Evolutionary conservation across 2,113 vertebrate species (phyloP).

Genomic region (Lagenorhynchus albirostris): DNA sequence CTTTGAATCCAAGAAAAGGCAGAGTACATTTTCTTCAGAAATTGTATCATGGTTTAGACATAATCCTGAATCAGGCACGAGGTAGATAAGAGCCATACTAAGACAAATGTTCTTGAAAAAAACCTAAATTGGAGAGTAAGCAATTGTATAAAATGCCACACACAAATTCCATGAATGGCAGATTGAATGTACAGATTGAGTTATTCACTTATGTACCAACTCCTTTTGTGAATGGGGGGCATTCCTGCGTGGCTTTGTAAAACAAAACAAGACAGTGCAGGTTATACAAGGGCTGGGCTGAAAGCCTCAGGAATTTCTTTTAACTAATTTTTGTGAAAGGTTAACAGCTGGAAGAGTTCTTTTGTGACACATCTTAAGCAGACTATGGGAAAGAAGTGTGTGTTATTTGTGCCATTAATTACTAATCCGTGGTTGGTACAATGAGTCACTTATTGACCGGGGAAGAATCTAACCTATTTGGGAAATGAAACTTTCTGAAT

Average conservation of each 20-base stretch:
- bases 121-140: background rate
- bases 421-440: conserved; percentile 74
- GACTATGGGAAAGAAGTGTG: conserved; percentile 57
- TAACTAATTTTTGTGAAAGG: conserved; percentile 67
- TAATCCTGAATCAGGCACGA: background rate
- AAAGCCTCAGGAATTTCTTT: conserved; percentile 72
- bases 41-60: conserved; percentile 14
- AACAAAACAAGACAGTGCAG: conserved; percentile 62
- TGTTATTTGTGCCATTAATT: conserved; percentile 77
- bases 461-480: conserved; percentile 79
- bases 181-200: background rate
- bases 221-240: conserved; percentile 52
- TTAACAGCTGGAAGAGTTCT: conserved; percentile 68
- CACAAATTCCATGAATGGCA: background rate
- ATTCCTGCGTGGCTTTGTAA: conserved; percentile 53
- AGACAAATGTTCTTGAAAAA: background rate
- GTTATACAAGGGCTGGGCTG: conserved; percentile 64
- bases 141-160: background rate
- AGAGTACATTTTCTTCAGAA: conserved; percentile 22
- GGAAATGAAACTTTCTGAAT: conserved; percentile 74
- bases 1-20: conserved; percentile 27
- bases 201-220: conserved; percentile 31
- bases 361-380: conserved; percentile 71
- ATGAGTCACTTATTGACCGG: conserved; percentile 77
- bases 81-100: background rate